Percentiles rank a stretch among this genome's conserved stretches.
Evolutionary conservation across 2,888 invertebrate species (phyloP).

Genomic region (Spilarctia lutea): DNA sequence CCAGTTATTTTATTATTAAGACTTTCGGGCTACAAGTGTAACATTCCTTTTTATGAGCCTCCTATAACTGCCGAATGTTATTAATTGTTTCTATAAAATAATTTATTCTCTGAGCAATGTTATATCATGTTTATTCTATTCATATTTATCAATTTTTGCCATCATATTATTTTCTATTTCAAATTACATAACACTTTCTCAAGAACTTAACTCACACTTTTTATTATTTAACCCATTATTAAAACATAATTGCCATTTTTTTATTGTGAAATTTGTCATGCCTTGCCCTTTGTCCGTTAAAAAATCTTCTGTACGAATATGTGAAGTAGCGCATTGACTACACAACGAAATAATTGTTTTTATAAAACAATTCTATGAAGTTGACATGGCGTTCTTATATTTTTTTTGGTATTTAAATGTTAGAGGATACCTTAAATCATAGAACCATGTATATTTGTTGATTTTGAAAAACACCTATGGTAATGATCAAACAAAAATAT

Average conservation of each 20-base stretch:
- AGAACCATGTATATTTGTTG: background rate
- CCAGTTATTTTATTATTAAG: too few species aligned
- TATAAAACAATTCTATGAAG: background rate
- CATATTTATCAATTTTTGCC: slow-evolving; percentile 36
- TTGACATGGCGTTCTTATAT: background rate
- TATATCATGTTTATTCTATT: slow-evolving; percentile 22
- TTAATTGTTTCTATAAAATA: background rate
- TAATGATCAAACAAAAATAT: background rate
- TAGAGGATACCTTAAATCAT: background rate
- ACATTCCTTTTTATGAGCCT: too few species aligned
- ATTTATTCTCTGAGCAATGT: slow-evolving; percentile 38
- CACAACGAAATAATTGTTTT: background rate
- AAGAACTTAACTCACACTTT: background rate
- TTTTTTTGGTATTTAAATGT: background rate
- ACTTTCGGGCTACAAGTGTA: background rate
- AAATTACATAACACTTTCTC: background rate
- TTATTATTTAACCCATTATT: slow-evolving; percentile 3
- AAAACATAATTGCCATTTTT: slow-evolving; percentile 11
- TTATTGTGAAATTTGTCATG: slow-evolving; percentile 13
- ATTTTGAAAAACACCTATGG: background rate
- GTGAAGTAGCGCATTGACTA: slow-evolving; percentile 4
- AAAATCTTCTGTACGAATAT: slow-evolving; percentile 6
- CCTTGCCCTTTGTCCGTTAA: slow-evolving; percentile 13
- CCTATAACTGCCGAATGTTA: background rate
- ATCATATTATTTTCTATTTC: slow-evolving; percentile 25